A percentile compares a stretch with the other conserved stretches of the same genome.
Conservation (phyloP, 2,113 vertebrate species). For the Diadophis punctatus region DNA sequence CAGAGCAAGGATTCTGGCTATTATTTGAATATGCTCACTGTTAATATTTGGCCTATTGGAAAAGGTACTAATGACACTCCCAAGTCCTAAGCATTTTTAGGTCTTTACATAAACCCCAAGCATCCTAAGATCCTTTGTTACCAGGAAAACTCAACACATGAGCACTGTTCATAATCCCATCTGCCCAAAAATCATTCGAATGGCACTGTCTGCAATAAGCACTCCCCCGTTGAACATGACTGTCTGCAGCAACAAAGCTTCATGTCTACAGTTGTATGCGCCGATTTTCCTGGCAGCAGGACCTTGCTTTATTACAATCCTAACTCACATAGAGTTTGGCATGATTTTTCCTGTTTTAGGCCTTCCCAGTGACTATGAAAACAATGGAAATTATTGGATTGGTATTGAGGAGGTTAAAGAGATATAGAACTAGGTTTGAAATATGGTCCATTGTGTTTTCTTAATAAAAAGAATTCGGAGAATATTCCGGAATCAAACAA, state of each 20-base stretch:
- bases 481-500: not conserved
- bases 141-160: not conserved
- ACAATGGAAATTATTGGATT: not conserved
- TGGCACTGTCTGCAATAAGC: not conserved
- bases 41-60: not conserved
- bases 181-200: not conserved
- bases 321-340: not conserved
- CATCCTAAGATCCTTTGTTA: not conserved
- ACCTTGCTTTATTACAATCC: not conserved
- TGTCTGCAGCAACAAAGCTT: not conserved
- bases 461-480: not conserved
- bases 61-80: not conserved
- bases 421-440: not conserved
- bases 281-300: not conserved
- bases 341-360: not conserved
- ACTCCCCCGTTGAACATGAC: not conserved
- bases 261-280: not conserved
- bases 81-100: not conserved
- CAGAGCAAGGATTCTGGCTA: not conserved
- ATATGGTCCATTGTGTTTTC: not conserved
- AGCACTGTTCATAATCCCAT: not conserved
- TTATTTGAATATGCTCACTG: not conserved
- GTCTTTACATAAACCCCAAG: not conserved
- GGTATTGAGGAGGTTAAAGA: not conserved
- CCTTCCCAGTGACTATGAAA: not conserved